Evolutionary conservation across 2,797 vertebrate genomes (phyloP), one percentile per base, ranked within the genome.

Genomic region (Setipinna tenuifilis): DNA sequence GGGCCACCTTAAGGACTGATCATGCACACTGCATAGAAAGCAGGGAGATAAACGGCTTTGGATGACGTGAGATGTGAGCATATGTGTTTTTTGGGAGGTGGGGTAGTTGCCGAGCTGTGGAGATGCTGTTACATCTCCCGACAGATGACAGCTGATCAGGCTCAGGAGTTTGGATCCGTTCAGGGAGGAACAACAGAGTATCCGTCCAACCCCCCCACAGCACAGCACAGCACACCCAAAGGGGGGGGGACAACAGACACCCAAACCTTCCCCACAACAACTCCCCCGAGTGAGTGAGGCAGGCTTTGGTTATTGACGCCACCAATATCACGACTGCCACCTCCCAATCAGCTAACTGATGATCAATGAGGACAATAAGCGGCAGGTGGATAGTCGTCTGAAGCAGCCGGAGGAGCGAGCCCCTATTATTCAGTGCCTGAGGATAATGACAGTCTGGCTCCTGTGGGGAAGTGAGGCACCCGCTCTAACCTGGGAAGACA

Each of bases 331-430:
- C 88, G 90, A 90, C 89, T 88, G 92, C 89, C 90, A 90, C 92
- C 87, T 87, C 83, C 88, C 92, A 92, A 94, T 92, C 94, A 91
- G 91, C 92, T 90, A 90, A 86, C 84, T 57, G 84, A 84, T 87
- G 75, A 89, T 89, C 90, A 88, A 89, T 90, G 88, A 83, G 58
- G 93, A 93, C 93, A 94, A 93, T 94, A 95, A 95, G 95, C 94
- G 93, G 94, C 94, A 95, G 94, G 92, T 90, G 90, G 90, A 90
- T 89, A 89, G 59, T 87, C 87, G 91, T 92, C 87, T 91, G 91
- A 91, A 85, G 90, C 91, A 25, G 90, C 89, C 90, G 44, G 89
- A 90, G 88, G 92, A 93, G 92, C 92, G 90, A 93, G 92, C 95
- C 94, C 95, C 93, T n/a, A 95, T 95, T 95, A 94, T 92, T 71